phyloP scores from a whole-genome alignment of 64 coral and sea anemone species.

The Actinia tenebrosa region DNA sequence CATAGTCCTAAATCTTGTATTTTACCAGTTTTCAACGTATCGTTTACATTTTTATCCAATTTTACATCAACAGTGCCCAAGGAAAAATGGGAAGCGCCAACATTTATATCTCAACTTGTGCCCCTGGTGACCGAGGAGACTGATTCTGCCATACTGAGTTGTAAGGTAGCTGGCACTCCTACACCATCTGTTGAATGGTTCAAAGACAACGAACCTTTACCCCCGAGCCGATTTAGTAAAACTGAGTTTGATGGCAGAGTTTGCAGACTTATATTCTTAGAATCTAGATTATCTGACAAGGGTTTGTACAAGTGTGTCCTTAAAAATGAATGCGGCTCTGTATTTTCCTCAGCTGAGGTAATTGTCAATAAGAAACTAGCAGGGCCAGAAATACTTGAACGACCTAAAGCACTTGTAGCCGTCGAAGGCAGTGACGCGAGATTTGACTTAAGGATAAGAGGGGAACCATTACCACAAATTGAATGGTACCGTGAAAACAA shows the following conservation, averaged over 20 bases:
- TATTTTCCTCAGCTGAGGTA: slow-evolving; percentile 42
- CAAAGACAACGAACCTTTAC: slow-evolving; percentile 64
- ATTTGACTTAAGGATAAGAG: slow-evolving; percentile 19
- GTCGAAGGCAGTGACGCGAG: slow-evolving; percentile 40
- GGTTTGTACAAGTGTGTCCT: slow-evolving; percentile 85
- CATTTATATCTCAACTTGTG: slow-evolving; percentile 56
- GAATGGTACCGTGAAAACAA: slow-evolving; percentile 60
- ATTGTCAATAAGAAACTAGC: slow-evolving; percentile 42
- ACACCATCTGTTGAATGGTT: slow-evolving; percentile 70
- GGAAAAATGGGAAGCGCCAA: slow-evolving; percentile 51
- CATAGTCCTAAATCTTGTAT: too few relatives aligned
- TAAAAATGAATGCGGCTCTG: slow-evolving; percentile 67
- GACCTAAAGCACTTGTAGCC: slow-evolving; percentile 36
- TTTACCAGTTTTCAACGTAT: too few relatives aligned
- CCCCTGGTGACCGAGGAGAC: slow-evolving; percentile 64
- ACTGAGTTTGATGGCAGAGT: slow-evolving; percentile 56
- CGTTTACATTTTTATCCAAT: neutral
- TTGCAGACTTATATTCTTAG: slow-evolving; percentile 52
- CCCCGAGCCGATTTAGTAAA: slow-evolving; percentile 48
- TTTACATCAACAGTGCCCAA: slow-evolving; percentile 30
- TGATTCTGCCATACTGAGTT: slow-evolving; percentile 47
- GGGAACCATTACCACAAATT: slow-evolving; percentile 42
- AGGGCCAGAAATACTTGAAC: slow-evolving; percentile 83
- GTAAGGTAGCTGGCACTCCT: slow-evolving; percentile 42
- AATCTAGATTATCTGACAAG: slow-evolving; percentile 48